Conservation (phyloP, 2,888 invertebrate genomes). For the Heliconius charithonia region DNA sequence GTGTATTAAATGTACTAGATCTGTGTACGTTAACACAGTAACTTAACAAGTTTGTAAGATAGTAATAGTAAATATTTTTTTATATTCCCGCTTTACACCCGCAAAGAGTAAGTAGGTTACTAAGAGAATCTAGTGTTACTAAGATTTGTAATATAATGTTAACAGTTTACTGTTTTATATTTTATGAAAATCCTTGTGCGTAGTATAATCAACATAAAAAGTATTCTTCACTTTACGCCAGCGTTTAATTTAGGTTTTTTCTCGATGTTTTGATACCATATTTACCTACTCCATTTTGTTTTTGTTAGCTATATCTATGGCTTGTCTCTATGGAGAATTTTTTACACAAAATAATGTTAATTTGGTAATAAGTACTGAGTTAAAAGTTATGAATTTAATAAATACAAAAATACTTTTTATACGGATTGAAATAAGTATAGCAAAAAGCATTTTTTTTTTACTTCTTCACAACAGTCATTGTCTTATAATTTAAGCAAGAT, state of each 20-base stretch:
- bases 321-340: neutral
- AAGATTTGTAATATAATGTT: no score
- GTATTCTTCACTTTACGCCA: neutral
- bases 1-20: no score
- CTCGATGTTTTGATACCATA: neutral
- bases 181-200: neutral
- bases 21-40: no score
- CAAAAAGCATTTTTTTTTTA: neutral
- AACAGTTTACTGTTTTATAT: neutral
- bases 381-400: no score
- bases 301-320: neutral
- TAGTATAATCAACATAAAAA: neutral
- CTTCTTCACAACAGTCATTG: neutral
- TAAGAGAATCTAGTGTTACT: no score
- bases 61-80: no score
- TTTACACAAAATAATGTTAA: neutral
- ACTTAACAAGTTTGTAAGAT: no score
- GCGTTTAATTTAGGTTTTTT: neutral
- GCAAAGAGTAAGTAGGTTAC: no score
- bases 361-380: no score
- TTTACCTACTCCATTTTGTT: neutral
- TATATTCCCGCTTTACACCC: no score
- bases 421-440: neutral
- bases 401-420: neutral
- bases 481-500: neutral